Evolutionary conservation across 1,140 invertebrate species (phyloP), one percentile per base, ranked within the genome.

Genomic region (Conopomorpha cramerella): DNA sequence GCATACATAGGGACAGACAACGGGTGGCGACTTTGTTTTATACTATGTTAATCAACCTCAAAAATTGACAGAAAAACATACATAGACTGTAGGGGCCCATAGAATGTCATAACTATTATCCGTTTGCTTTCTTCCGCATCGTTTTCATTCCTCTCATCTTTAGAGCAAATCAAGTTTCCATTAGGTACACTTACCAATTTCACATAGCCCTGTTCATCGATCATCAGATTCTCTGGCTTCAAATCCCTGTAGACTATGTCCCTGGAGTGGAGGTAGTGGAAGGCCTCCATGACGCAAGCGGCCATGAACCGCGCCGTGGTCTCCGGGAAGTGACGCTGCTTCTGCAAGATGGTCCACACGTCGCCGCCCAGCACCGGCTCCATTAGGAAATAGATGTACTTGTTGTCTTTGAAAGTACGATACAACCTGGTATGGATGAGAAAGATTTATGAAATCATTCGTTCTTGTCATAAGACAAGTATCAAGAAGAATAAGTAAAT

Each of bases 341-440:
- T 86, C 38, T 88, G 82, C 16, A 99, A 82, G 11, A 97, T 87
- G 7, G 94, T 97, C 95, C 96, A 99, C 7, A 99, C 85, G 72
- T 99, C 96, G 10, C 97, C 97, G 3, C 96, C 96, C 26, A 99
- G 82, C 65, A 96, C 96, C 0, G 91, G 87, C 79, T 99, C 97
- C 87, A 99, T 90, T 23, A 99, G 71, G 80, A 99, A 96, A 66
- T 99, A 99, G 3, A 99, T 85, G 66, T 95, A 98, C 62, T 97
- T 98, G 30, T 82, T 83, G 74, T 98, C 95, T 62, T 93, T 92
- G 68, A 92, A 99, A 1, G 96, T 99, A 41, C 87, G 88, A 73
- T 91, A 97, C 32, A 98, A 81, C 55, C 93, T 96, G 58, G 41
- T 43, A 50, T 17, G 16, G 38, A 34, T 28, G 7, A 25, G 10